phyloP scores from a whole-genome alignment of 2,113 vertebrate species.

The Sitta europaea region DNA sequence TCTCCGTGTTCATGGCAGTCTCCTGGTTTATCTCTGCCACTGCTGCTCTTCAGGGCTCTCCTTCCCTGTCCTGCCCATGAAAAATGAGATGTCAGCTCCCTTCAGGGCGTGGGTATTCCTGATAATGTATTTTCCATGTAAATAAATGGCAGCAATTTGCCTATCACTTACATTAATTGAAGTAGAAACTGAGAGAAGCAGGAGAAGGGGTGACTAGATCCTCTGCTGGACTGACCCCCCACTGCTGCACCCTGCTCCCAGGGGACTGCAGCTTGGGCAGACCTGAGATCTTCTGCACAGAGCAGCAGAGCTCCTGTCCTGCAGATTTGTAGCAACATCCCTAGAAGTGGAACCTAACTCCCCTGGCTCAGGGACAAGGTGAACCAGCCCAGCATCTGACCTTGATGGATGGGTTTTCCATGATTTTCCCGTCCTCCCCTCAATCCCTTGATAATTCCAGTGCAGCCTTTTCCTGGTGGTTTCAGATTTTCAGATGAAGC shows the following conservation, averaged over 20 bases:
- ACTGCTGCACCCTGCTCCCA: not conserved
- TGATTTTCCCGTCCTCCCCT: not conserved
- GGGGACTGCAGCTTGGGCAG: not conserved
- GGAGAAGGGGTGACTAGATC: not conserved
- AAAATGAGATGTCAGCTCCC: not conserved
- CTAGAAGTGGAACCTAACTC: not conserved
- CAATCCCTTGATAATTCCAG: not conserved
- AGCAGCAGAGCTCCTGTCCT: not conserved
- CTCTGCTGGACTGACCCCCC: not conserved
- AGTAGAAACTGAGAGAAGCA: not conserved
- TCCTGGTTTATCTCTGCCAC: slow-evolving; percentile 4
- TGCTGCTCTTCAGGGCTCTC: not conserved
- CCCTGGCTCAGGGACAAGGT: not conserved
- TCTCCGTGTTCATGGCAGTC: not conserved
- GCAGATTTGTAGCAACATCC: not conserved
- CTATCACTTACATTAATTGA: not conserved
- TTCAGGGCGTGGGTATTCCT: not conserved
- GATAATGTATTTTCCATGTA: not conserved
- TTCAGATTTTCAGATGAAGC: not conserved
- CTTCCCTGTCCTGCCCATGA: not conserved
- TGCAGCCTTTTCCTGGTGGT: not conserved
- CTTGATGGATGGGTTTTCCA: not conserved
- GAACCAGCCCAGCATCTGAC: not conserved
- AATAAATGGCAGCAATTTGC: not conserved
- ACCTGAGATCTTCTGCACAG: fast-evolving